Conservation (phyloP, 2,888 invertebrate species). For the Mayetiola destructor region DNA sequence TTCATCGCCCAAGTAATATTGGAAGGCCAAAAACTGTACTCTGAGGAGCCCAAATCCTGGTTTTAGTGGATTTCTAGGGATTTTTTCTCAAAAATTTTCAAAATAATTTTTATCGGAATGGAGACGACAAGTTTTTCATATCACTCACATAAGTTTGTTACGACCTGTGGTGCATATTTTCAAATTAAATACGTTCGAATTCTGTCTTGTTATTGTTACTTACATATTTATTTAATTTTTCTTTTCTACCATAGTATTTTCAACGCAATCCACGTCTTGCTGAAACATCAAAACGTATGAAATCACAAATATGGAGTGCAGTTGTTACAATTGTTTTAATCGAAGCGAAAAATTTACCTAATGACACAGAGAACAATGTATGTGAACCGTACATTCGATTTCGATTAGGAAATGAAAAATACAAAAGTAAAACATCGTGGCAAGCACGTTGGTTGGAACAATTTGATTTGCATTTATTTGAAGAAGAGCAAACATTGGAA, state of each 20-base stretch:
- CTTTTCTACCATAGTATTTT: conserved; percentile 60
- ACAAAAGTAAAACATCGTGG: conserved; percentile 82
- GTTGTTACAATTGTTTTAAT: conserved; percentile 95
- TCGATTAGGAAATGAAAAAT: conserved; percentile 94
- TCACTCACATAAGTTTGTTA: too few relatives aligned
- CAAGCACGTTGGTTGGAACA: conserved; percentile 91
- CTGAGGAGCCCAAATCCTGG: too few relatives aligned
- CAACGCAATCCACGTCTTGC: conserved; percentile 60
- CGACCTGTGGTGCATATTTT: too few relatives aligned
- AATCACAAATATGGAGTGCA: conserved; percentile 94
- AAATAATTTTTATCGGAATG: too few relatives aligned
- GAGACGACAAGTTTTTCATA: too few relatives aligned
- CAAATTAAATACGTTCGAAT: too few relatives aligned
- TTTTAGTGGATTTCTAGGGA: too few relatives aligned
- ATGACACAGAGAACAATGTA: conserved; percentile 76
- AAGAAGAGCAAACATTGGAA: conserved; percentile 84
- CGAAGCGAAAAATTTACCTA: conserved; percentile 80
- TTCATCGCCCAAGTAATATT: too few relatives aligned
- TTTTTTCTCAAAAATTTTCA: too few relatives aligned
- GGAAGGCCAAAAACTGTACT: too few relatives aligned
- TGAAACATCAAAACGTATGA: conserved; percentile 69
- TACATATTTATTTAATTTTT: too few relatives aligned
- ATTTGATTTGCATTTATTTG: conserved; percentile 91
- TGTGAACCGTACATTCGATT: conserved; percentile 94
- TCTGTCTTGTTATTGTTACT: too few relatives aligned